These are phyloP conservation scores for Drosophila pachea DNA, from an alignment of 1,140 invertebrate species.

Conservation along the genomic window DNA sequence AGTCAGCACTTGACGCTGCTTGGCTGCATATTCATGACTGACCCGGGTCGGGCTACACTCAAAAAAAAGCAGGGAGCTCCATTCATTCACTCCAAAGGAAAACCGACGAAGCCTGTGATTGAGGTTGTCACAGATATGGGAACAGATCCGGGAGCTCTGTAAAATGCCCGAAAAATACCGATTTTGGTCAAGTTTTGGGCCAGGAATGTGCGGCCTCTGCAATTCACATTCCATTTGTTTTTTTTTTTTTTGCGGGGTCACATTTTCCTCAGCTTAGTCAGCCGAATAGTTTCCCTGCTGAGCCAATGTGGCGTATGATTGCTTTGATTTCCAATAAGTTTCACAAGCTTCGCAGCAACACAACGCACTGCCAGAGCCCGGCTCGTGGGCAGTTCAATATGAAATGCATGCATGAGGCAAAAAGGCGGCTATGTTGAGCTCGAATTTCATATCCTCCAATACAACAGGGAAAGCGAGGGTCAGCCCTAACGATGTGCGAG, in stretches of 20 bases:
- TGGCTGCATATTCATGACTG: constrained; percentile 51
- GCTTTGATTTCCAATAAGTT: constrained; percentile 63
- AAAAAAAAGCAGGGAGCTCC: constrained; percentile 7
- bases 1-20: constrained; percentile 41
- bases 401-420: constrained; percentile 50
- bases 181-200: no score
- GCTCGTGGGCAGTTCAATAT: not conserved
- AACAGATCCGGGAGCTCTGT: no score
- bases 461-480: constrained; percentile 1
- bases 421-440: constrained; percentile 57
- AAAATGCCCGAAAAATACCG: no score
- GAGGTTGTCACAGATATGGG: no score
- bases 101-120: no score
- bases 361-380: constrained; percentile 12
- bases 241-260: no score
- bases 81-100: no score
- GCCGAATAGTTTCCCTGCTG: constrained; percentile 19
- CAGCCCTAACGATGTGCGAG: constrained; percentile 55
- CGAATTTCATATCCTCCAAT: constrained; percentile 61
- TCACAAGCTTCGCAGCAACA: constrained; percentile 43
- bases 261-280: constrained; percentile 31
- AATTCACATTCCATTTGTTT: not conserved
- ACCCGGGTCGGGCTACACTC: constrained; percentile 22
- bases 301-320: constrained; percentile 51
- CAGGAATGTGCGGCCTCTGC: no score